Percentiles rank a stretch among this genome's conserved stretches.
These are phyloP conservation scores for Calosoma granatense DNA, from an alignment of 1,140 invertebrate species.

Conservation along the genomic window DNA sequence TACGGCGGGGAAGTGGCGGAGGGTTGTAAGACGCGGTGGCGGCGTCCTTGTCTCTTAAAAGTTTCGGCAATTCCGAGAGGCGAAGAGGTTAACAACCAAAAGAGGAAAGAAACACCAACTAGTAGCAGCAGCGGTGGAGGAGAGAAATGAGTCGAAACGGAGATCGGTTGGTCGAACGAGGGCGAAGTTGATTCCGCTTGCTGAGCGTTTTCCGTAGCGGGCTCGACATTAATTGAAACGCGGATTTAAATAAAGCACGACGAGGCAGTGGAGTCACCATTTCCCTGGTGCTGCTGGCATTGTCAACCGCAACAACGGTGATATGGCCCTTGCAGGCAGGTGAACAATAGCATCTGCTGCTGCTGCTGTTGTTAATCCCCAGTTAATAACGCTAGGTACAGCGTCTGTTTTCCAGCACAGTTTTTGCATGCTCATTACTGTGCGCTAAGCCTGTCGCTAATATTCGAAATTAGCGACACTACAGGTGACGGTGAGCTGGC, in stretches of 20 bases:
- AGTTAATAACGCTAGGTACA: slow-evolving; percentile 1
- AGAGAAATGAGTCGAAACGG: background rate
- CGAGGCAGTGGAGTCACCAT: no score
- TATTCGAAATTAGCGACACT: slow-evolving; percentile 9
- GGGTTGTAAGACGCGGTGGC: no score
- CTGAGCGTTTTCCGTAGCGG: background rate
- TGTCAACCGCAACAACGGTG: background rate
- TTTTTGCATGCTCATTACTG: slow-evolving; percentile 3
- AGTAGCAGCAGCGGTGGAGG: background rate
- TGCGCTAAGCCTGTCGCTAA: background rate
- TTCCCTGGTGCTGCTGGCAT: no score
- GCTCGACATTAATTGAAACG: background rate
- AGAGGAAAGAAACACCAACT: background rate
- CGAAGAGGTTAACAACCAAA: background rate
- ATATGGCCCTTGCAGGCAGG: background rate
- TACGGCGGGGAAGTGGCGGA: no score
- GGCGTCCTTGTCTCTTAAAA: background rate
- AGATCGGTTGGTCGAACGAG: background rate
- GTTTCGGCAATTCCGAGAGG: background rate
- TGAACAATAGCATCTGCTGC: no score
- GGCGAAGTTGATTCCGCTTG: background rate
- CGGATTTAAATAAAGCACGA: background rate
- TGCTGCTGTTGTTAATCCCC: background rate
- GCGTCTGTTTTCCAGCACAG: background rate
- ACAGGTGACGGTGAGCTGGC: slow-evolving; percentile 6